These are phyloP conservation scores for Holothuria glaberrima DNA, from an alignment of 35 echinoderm and acorn worm species.

Conservation along the genomic window DNA sequence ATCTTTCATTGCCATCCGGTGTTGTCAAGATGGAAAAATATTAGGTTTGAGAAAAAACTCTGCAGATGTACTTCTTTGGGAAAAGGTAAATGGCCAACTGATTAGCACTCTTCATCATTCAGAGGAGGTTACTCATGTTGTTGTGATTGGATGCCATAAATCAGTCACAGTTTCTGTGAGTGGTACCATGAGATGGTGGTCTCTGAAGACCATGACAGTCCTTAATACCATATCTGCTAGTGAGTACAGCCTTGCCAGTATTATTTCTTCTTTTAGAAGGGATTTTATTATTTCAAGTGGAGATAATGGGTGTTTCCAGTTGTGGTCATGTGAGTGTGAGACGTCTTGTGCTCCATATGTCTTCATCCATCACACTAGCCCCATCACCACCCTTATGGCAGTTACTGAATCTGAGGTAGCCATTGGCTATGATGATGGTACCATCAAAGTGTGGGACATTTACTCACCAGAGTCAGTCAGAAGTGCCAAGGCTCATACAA, in stretches of 20 bases:
- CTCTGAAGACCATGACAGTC: slow-evolving; percentile 45
- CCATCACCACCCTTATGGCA: not conserved
- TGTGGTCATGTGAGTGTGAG: not conserved
- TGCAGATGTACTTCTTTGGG: slow-evolving; percentile 59
- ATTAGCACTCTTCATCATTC: slow-evolving; percentile 40
- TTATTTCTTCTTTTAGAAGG: not conserved
- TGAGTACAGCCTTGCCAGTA: not conserved
- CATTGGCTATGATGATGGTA: slow-evolving; percentile 68
- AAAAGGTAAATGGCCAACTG: slow-evolving; percentile 26
- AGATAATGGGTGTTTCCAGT: not conserved
- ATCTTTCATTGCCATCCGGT: slow-evolving; percentile 39
- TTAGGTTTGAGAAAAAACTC: slow-evolving; percentile 44
- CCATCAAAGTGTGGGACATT: slow-evolving; percentile 77
- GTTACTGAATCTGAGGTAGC: slow-evolving; percentile 6
- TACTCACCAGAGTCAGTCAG: slow-evolving; percentile 24
- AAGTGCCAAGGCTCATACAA: not conserved
- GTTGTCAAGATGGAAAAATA: not conserved
- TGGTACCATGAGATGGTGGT: slow-evolving; percentile 60
- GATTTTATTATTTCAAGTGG: not conserved
- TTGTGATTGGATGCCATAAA: not conserved
- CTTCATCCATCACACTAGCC: not conserved
- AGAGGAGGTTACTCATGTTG: slow-evolving; percentile 13
- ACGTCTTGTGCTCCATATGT: not conserved
- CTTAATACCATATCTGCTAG: slow-evolving; percentile 2
- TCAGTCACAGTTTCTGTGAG: slow-evolving; percentile 60